phyloP scores from a whole-genome alignment of 2,797 vertebrate species.

The Lophotriccus pileatus region DNA sequence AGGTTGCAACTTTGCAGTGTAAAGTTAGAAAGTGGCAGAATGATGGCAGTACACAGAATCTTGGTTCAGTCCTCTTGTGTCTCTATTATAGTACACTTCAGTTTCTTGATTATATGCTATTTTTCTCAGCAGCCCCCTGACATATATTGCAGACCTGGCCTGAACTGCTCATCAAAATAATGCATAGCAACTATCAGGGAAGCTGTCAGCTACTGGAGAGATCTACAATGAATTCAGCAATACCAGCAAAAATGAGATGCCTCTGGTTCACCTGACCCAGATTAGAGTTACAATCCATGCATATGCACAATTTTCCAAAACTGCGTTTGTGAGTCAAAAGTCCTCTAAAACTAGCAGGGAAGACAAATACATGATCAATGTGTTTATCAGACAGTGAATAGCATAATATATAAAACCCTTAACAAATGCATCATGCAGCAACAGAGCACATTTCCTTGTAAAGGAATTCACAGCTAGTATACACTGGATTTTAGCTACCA shows the following conservation, averaged over 20 bases:
- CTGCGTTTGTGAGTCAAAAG: background rate
- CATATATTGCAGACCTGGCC: background rate
- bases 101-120: background rate
- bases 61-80: background rate
- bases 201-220: background rate
- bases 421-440: background rate
- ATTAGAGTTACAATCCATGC: background rate
- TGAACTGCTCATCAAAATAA: constrained; percentile 13
- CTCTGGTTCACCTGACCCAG: background rate
- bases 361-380: background rate
- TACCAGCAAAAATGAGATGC: background rate
- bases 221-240: background rate
- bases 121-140: background rate
- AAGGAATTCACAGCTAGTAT: background rate
- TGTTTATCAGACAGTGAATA: background rate
- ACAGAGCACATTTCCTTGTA: background rate
- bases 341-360: background rate
- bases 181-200: background rate
- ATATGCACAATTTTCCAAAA: background rate
- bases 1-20: background rate
- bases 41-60: background rate
- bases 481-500: background rate
- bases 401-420: background rate
- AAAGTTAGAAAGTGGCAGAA: constrained; percentile 1
- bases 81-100: background rate